Conservation (phyloP, 2,113 vertebrate genomes). For the Desmodus rotundus region DNA sequence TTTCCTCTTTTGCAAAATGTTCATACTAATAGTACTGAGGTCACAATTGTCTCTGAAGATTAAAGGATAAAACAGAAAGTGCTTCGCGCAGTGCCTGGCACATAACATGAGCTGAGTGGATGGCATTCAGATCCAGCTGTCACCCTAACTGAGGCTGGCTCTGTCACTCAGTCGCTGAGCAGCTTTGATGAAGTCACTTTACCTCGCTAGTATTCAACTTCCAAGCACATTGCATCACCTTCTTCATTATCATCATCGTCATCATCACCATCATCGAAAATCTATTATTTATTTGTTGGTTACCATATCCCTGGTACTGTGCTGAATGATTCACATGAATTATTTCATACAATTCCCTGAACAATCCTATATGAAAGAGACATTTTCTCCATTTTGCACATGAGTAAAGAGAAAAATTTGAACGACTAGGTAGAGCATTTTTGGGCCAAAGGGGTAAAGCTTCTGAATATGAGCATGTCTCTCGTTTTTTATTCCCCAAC, state of each 20-base stretch:
- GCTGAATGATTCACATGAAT: neutral
- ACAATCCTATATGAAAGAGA: neutral
- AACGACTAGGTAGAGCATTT: neutral
- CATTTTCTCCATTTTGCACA: neutral
- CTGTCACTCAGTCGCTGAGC: neutral
- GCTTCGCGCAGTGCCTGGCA: neutral
- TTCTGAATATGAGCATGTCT: neutral
- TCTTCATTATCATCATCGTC: neutral
- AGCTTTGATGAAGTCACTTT: neutral
- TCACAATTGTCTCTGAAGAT: neutral
- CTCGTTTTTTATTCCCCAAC: neutral
- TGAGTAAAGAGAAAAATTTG: neutral
- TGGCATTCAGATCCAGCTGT: neutral
- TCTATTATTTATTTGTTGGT: neutral
- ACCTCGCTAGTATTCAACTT: neutral
- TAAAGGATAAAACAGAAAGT: neutral
- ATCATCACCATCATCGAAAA: neutral
- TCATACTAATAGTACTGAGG: neutral
- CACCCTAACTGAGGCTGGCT: neutral
- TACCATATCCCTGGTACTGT: neutral
- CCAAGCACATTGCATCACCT: neutral
- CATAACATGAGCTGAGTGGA: neutral
- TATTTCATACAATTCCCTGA: neutral
- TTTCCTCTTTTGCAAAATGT: neutral
- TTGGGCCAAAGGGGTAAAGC: neutral